Evolutionary conservation across 2,113 vertebrate species (phyloP), one percentile per base, ranked within the genome.

Genomic region (Myrmecophaga tridactyla): DNA sequence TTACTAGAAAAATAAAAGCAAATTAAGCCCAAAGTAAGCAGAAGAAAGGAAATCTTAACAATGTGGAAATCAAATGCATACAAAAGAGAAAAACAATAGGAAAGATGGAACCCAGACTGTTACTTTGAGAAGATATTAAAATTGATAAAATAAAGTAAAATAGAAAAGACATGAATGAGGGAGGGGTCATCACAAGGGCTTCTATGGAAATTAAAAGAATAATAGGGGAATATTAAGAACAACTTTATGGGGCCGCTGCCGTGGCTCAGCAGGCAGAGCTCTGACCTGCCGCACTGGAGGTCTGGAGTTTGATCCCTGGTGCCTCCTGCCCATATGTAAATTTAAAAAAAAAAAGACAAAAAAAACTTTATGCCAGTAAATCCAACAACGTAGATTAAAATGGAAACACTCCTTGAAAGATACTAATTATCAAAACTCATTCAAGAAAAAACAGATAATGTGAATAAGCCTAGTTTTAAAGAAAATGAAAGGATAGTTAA

Each of bases 131-230:
- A 81, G 1, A 20, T 12, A 7, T 9, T 46, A 56, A n/a, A 62
- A 53, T 3, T 0, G 73, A 67, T 21, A 20, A 56, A 56, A 56
- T 23, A 20, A 56, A 56, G 18, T 23, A 21, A 58, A 58, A 58
- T 23, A 58, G 56, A 58, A 58, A 58, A 7, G 31, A 6, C 48
- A 2, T 20, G 46, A 63, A 15, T 0, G 4, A 39, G 72, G 51
- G 60, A 36, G 17, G 6, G 9, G 2, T 17, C 3, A 4, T 39
- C 36, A 6, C 18, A 2, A 7, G 36, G 36, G 43, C 23, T 0
- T 10, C 17, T n/a, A 67, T 48, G n/a, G 86, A 58, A 1, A 14
- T 10, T 12, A 18, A 34, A 86, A 43, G 27, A 72, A 31, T 1
- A 18, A 53, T 13, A 1, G 23, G 39, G 20, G 7, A 65, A 39